Conservation (phyloP, 2,797 vertebrate species). For the Crypturellus tataupa region DNA sequence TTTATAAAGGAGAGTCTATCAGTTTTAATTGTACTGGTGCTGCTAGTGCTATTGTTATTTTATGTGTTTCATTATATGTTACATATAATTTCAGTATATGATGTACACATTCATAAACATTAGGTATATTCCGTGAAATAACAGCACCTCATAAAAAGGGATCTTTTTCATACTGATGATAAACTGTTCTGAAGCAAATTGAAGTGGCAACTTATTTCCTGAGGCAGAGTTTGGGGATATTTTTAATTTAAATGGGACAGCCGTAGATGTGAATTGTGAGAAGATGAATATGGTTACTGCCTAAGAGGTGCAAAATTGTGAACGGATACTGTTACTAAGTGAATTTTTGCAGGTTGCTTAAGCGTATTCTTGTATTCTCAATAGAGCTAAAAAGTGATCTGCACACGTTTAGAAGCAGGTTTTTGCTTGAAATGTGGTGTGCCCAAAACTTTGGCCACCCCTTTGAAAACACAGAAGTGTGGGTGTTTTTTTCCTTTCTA, state of each 20-base stretch:
- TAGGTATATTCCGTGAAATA: constrained; percentile 62
- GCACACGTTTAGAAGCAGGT: neutral
- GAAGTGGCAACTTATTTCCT: constrained; percentile 43
- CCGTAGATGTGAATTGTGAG: constrained; percentile 54
- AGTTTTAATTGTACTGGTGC: neutral
- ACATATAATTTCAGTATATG: constrained; percentile 46
- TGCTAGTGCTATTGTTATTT: constrained; percentile 24
- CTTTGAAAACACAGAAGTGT: neutral
- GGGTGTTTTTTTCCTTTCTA: neutral
- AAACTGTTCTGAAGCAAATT: constrained; percentile 50
- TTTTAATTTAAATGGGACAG: constrained; percentile 50
- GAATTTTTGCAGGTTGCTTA: neutral
- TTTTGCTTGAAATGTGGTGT: neutral
- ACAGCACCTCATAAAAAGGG: constrained; percentile 57
- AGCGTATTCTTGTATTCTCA: neutral
- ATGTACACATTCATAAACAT: constrained; percentile 49
- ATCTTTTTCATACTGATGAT: constrained; percentile 64
- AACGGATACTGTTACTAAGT: neutral
- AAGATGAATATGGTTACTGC: neutral
- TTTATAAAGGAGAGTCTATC: constrained; percentile 29
- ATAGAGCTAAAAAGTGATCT: neutral
- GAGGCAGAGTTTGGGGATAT: constrained; percentile 65
- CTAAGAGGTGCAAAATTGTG: constrained; percentile 59
- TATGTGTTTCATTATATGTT: constrained; percentile 54
- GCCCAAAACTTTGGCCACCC: neutral